Evolutionary conservation across 2,113 vertebrate species (phyloP).

Genomic region (Tachycineta bicolor): DNA sequence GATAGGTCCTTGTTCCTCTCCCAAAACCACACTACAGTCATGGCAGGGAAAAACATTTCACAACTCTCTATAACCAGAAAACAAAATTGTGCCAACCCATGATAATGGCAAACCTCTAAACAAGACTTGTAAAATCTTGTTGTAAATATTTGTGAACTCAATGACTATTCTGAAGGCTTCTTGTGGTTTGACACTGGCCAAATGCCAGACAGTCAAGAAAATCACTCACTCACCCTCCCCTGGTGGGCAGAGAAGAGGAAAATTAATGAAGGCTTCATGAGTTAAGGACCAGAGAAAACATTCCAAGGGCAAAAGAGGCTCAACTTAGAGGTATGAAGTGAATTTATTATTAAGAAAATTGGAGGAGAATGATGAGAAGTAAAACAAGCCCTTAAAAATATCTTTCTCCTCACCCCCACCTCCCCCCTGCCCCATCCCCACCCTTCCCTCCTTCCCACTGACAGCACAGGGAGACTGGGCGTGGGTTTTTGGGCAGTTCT

Average conservation of each 20-base stretch:
- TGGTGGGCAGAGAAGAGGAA: neutral
- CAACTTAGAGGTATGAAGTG: neutral
- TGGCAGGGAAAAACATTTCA: too few relatives aligned
- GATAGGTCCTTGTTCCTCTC: too few relatives aligned
- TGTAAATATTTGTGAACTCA: neutral
- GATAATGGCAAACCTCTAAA: neutral
- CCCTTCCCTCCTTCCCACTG: neutral
- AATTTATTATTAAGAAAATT: neutral
- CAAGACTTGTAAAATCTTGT: neutral
- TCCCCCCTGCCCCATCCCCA: neutral
- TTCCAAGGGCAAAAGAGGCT: neutral
- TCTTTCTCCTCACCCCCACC: too few relatives aligned
- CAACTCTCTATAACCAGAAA: too few relatives aligned
- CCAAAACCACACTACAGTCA: too few relatives aligned
- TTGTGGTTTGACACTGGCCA: neutral
- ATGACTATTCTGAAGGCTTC: neutral
- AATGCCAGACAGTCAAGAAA: accelerated
- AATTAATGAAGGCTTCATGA: neutral
- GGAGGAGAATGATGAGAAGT: neutral
- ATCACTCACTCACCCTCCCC: neutral
- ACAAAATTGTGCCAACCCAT: too few relatives aligned
- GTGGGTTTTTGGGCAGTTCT: too few relatives aligned
- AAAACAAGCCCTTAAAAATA: neutral
- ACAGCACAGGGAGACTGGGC: too few relatives aligned
- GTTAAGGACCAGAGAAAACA: accelerated